Conservation (phyloP, 1,140 invertebrate genomes). For the Drosophila micromelanica region DNA sequence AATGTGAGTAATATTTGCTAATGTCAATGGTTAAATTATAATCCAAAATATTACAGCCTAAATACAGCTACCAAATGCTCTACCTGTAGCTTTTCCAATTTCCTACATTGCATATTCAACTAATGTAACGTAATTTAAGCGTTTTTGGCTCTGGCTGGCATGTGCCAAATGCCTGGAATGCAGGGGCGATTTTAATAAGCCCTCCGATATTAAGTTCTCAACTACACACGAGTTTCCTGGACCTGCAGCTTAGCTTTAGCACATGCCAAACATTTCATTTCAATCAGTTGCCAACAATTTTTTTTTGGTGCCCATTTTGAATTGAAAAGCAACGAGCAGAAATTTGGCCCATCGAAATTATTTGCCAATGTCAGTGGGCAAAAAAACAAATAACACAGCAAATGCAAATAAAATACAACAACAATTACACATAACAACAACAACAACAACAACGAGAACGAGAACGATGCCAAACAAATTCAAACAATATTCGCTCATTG, state of each 20-base stretch:
- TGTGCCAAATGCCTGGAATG: neutral
- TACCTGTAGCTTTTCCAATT: neutral
- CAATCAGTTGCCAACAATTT: conserved; percentile 53
- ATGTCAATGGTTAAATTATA: conserved; percentile 13
- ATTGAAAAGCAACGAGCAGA: conserved; percentile 49
- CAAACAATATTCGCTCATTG: conserved; percentile 73
- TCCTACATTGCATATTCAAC: no score
- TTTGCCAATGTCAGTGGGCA: conserved; percentile 55
- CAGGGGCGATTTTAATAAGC: conserved; percentile 19
- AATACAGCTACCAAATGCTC: neutral
- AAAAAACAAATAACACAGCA: conserved; percentile 23
- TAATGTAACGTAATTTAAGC: no score
- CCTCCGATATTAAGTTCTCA: conserved; percentile 7
- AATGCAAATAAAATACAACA: conserved; percentile 57
- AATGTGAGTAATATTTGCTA: conserved; percentile 23
- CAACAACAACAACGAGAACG: conserved; percentile 24
- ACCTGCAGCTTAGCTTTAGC: conserved; percentile 29
- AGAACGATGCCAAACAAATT: conserved; percentile 61
- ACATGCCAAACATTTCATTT: conserved; percentile 49
- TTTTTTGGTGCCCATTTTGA: conserved; percentile 25
- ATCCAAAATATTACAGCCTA: neutral
- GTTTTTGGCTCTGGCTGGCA: no score
- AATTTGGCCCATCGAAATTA: conserved; percentile 59
- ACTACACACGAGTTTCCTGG: neutral
- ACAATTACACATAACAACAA: conserved; percentile 6